Evolutionary conservation across 1,140 invertebrate genomes (phyloP).

Genomic region (Drosophila parabipectinata): DNA sequence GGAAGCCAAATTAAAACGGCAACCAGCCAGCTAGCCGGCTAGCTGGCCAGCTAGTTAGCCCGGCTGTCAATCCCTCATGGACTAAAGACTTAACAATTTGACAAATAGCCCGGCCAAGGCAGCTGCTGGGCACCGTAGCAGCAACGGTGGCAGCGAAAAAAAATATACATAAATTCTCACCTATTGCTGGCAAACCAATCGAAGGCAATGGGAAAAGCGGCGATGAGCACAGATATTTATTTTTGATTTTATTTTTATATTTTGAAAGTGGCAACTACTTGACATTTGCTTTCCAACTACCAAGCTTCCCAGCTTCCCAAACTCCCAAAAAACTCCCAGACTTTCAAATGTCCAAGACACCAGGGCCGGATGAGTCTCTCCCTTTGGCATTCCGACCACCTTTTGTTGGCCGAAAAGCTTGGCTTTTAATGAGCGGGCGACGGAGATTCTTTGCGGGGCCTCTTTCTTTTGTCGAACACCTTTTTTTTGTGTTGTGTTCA

Average conservation of each 20-base stretch:
- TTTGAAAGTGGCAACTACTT: conserved; percentile 78
- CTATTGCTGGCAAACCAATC: conserved; percentile 44
- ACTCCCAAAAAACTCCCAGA: conserved; percentile 16
- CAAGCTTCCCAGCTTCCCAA: background rate
- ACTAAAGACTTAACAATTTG: conserved; percentile 82
- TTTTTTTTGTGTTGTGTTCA: conserved; percentile 51
- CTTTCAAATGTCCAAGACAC: conserved; percentile 52
- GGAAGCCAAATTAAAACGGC: conserved; percentile 58
- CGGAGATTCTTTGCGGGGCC: conserved; percentile 38
- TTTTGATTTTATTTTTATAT: conserved; percentile 47
- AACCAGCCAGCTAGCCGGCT: conserved; percentile 42
- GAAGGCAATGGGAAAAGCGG: conserved; percentile 43
- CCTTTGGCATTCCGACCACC: conserved; percentile 22
- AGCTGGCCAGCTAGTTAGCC: conserved; percentile 60
- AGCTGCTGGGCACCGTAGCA: conserved; percentile 8
- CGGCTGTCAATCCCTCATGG: conserved; percentile 74
- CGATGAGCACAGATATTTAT: conserved; percentile 21
- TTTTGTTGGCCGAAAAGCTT: conserved; percentile 61
- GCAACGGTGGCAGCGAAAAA: conserved; percentile 19
- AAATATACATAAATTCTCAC: conserved; percentile 83
- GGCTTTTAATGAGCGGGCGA: conserved; percentile 48
- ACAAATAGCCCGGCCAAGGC: conserved; percentile 63
- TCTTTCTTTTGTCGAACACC: conserved; percentile 46
- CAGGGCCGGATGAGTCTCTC: conserved; percentile 1
- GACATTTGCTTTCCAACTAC: conserved; percentile 61